phyloP scores from a whole-genome alignment of 2,888 invertebrate genomes.

The Gari tellinella region DNA sequence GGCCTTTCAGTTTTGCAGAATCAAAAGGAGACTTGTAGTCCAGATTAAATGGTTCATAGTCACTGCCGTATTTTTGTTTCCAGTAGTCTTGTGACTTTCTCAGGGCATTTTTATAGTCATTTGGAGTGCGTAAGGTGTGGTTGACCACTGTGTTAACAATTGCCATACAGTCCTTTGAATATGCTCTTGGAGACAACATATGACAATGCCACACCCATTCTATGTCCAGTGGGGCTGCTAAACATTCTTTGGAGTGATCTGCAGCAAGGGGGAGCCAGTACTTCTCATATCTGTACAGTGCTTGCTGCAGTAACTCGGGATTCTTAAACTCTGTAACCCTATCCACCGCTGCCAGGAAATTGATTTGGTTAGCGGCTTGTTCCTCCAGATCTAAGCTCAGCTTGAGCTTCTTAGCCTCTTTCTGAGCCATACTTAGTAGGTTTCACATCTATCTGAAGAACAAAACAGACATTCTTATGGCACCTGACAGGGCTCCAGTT shows the following conservation, averaged over 20 bases:
- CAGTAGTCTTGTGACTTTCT: constrained; percentile 68
- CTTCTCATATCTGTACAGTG: no score
- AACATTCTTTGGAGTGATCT: constrained; percentile 59
- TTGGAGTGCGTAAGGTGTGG: constrained; percentile 80
- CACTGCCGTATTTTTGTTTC: constrained; percentile 68
- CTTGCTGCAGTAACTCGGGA: no score
- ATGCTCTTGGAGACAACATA: constrained; percentile 80
- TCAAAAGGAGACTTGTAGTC: constrained; percentile 29
- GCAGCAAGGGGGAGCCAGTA: no score
- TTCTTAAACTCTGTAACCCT: no score
- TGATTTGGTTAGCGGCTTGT: no score
- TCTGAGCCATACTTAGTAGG: no score
- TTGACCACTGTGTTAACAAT: constrained; percentile 80
- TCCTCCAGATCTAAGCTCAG: no score
- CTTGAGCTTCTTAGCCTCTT: no score
- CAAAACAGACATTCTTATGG: no score
- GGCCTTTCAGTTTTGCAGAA: constrained; percentile 21
- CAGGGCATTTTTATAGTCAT: constrained; percentile 62
- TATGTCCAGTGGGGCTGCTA: constrained; percentile 85
- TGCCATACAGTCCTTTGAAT: constrained; percentile 74
- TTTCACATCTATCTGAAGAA: no score
- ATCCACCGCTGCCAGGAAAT: no score
- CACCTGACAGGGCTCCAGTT: no score
- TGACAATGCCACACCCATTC: constrained; percentile 86
- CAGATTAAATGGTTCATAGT: constrained; percentile 68